Evolutionary conservation across 2,797 vertebrate genomes (phyloP).

Genomic region (Rhyacichthys aspro): DNA sequence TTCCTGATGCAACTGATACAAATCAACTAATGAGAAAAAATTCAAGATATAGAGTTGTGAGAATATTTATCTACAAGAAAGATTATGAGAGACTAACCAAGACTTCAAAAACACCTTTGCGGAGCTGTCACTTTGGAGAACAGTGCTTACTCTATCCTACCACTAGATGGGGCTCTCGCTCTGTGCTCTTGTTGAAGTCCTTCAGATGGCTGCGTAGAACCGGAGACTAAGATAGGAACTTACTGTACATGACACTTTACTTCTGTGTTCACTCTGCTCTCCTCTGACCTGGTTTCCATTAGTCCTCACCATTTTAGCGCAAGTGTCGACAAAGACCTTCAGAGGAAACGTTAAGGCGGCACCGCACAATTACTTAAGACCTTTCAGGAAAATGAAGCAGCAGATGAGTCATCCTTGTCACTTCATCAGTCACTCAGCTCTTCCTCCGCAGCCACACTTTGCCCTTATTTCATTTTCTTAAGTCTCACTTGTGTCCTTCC

Average conservation of each 20-base stretch:
- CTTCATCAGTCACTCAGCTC: slow-evolving; percentile 67
- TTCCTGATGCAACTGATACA: no score
- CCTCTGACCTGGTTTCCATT: background rate
- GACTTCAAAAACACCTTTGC: no score
- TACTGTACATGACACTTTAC: background rate
- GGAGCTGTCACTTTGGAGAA: no score
- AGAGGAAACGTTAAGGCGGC: slow-evolving; percentile 28
- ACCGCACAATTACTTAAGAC: slow-evolving; percentile 50
- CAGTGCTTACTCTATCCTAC: background rate
- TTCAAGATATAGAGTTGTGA: no score
- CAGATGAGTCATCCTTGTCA: slow-evolving; percentile 57
- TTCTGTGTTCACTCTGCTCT: background rate
- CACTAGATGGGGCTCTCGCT: slow-evolving; percentile 61
- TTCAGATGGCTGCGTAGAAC: background rate
- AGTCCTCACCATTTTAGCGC: background rate
- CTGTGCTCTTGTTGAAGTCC: background rate
- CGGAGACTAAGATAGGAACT: background rate
- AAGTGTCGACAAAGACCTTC: slow-evolving; percentile 11
- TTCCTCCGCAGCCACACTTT: slow-evolving; percentile 28
- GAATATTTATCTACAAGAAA: no score
- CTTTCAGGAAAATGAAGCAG: slow-evolving; percentile 63
- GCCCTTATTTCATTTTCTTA: slow-evolving; percentile 49
- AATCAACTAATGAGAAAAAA: no score
- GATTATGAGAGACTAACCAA: no score
- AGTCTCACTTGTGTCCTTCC: slow-evolving; percentile 43